A percentile compares a stretch with the other conserved stretches of the same genome.
Conservation (phyloP, 2,797 vertebrate species). For the Xiphorhynchus erythropygius region DNA sequence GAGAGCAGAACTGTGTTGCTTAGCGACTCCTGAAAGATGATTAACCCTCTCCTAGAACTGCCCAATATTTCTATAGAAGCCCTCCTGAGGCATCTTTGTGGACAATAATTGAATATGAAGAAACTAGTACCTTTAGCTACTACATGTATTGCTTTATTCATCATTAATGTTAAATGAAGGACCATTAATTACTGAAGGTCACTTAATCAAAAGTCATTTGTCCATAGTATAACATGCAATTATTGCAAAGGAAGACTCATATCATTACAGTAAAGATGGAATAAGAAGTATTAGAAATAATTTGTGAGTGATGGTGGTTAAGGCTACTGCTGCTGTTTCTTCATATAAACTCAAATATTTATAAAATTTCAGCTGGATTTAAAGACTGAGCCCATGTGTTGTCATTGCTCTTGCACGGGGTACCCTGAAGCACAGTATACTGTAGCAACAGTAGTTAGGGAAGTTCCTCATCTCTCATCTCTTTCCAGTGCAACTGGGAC, state of each 20-base stretch:
- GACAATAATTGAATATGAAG: not conserved
- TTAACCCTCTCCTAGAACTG: slow-evolving; percentile 28
- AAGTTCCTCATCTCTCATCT: not conserved
- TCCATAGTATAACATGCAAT: not conserved
- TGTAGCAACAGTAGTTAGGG: not conserved
- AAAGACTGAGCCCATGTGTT: not conserved
- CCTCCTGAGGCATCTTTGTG: not conserved
- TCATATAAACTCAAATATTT: not conserved
- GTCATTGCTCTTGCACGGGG: not conserved
- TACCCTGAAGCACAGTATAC: not conserved
- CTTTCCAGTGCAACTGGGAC: not conserved
- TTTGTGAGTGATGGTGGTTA: not conserved
- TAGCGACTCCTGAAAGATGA: not conserved
- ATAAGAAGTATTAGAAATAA: not conserved
- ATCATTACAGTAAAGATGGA: not conserved
- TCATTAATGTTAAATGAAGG: not conserved
- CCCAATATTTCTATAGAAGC: not conserved
- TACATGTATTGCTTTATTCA: not conserved
- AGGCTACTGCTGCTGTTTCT: not conserved
- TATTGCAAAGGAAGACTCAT: not conserved
- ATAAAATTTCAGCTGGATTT: not conserved
- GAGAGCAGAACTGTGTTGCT: slow-evolving; percentile 25
- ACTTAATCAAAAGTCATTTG: not conserved
- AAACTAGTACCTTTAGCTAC: not conserved
- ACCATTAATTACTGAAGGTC: not conserved